Base-by-base conservation (phyloP, 2,797 vertebrate genomes). In the Petrocephalus schoutedeni region DNA sequence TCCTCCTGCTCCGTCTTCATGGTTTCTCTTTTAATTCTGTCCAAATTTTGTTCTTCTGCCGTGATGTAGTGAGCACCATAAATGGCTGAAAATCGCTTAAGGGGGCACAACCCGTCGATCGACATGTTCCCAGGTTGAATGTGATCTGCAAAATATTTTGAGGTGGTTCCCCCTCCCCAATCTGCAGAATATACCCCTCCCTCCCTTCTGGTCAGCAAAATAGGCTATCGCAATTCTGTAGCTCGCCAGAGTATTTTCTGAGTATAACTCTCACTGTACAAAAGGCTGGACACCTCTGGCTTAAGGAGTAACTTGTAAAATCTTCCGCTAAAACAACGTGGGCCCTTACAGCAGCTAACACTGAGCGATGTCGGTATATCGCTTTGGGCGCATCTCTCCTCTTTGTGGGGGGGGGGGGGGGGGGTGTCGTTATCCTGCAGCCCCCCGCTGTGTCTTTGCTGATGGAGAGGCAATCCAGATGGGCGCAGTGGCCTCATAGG, bases 361-460 rank as follows among this genome's bases (percentile, higher is more conserved):
- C 71, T 77, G 71, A 41, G 71, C 4, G 4, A 77, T 77, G 71
- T 77, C 19, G 2, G 36, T 6, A 45, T 45, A n/a, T 41, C 4
- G 36, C 7, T 77, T 36, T 8, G 36, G 71, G 1, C 2, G 6
- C n/a, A 77, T 7, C 36, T 7, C 71, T 77, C 36, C 19, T 77
- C 16, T n/a, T 9, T 45, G 16, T 45, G 16, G 16, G 7, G n/a
- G 49, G 49, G 14, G 41, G 36, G 80, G 80, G 83, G 53, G 57
- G 19, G 16, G 23, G 23, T 36, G 56, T 58, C 28, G 19, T 86
- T 36, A 21, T 59, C n/a, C 21, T 45, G 36, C 21, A 41, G 53
- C 83, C 83, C 23, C 83, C 53, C 54, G 80, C 80, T 83, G 80
- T 83, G 23, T 12, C 32, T 86, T 8, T 86, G 53, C 28, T 86